These are phyloP conservation scores for Euura saliciscinereae DNA, from an alignment of 1,140 invertebrate genomes.

Conservation along the genomic window DNA sequence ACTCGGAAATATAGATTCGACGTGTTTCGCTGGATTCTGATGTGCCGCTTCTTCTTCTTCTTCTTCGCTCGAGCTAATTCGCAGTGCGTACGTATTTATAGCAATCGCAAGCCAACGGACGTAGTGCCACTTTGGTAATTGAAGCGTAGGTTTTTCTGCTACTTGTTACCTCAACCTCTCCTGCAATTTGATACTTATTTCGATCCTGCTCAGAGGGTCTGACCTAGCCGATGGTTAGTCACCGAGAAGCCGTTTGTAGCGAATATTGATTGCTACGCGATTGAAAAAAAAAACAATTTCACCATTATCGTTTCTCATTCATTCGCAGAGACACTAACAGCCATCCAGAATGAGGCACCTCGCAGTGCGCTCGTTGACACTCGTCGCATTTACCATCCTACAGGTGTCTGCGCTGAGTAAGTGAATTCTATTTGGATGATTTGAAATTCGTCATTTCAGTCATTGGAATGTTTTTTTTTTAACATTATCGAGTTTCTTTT, in stretches of 20 bases:
- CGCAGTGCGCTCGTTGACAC: background rate
- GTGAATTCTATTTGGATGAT: background rate
- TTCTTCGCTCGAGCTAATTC: background rate
- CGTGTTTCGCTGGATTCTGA: background rate
- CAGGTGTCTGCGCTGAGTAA: constrained; percentile 6
- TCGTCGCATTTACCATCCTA: background rate
- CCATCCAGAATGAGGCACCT: background rate
- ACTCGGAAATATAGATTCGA: background rate
- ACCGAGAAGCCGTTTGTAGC: background rate
- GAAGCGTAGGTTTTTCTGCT: background rate
- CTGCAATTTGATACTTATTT: background rate
- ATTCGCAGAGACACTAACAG: background rate
- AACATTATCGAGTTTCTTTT: constrained; percentile 16
- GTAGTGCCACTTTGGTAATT: background rate
- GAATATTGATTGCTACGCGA: background rate
- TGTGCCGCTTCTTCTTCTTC: no score
- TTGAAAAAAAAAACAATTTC: background rate
- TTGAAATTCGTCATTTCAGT: no score
- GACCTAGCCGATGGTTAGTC: background rate
- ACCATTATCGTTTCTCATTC: background rate
- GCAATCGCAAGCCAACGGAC: background rate
- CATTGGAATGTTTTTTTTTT: no score
- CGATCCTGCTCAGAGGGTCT: background rate
- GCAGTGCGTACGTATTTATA: background rate
- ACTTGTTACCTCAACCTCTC: background rate